Base-by-base conservation (phyloP, 37 sponge, comb jelly and placozoan genomes). In the Hexactinellida sp. region DNA sequence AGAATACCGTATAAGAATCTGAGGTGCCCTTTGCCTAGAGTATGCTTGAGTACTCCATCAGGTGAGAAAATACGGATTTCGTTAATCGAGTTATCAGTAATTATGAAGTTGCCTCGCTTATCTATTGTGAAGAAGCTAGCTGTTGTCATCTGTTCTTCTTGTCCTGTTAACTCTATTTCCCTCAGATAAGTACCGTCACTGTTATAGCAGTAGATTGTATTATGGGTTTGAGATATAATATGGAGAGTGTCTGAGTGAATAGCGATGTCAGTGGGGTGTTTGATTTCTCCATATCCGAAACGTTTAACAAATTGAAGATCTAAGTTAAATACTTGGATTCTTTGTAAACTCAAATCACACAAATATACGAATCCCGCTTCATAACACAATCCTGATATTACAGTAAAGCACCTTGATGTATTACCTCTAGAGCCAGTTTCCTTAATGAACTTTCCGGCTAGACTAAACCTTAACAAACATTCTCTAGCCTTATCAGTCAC, bases 31-130 rank as follows among this genome's bases (percentile, higher is more conserved):
- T 23, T 63, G 3, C 76, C 76, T 28, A 63, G 30, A 25, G 34
- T 25, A n/a, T 63, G 76, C 76, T 63, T 63, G 32, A 63, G 25
- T 7, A 63, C 30, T 63, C 76, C 76, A 32, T 63, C 5, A 63
- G 76, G 76, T 25, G 76, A 63, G 76, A 63, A 63, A 7, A n/a
- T 63, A 63, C 76, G 76, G 30, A 63, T 63, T 32, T 63, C 76
- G 21, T 10, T 25, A 25, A 23, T 1, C 5, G 21, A 7, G 3
- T 63, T n/a, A 23, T n/a, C 30, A 21, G 76, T 25, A 63, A 63
- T 63, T 25, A 63, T 3, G 30, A 63, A 63, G 76, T 63, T 63
- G 5, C 76, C 76, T 28, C 34, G 3, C 28, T 10, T 25, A 63
- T 63, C 76, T 21, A 63, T 63, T 32, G 76, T 63, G 30, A 63